Conservation (phyloP, 2,888 invertebrate species). For the Ophonus ardosiacus region DNA sequence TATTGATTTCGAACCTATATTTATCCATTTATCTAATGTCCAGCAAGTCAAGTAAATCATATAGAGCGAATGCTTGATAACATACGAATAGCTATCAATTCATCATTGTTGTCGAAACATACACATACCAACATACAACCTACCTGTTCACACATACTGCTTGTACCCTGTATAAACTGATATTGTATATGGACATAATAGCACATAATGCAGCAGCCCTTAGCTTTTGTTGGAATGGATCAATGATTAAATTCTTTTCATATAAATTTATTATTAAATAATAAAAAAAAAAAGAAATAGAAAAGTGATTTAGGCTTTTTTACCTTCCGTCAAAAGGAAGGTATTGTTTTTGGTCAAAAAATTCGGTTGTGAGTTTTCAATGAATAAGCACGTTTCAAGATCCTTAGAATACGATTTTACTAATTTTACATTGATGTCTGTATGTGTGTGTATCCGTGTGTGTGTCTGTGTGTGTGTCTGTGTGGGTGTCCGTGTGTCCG, state of each 20-base stretch:
- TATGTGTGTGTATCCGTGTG: too few relatives aligned
- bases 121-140: not conserved
- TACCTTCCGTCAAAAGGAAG: too few relatives aligned
- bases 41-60: not conserved
- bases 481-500: too few relatives aligned
- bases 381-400: too few relatives aligned
- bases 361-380: too few relatives aligned
- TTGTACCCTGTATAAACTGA: not conserved
- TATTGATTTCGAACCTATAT: not conserved
- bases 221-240: not conserved
- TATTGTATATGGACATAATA: not conserved
- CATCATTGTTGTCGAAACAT: conserved; percentile 26
- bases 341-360: too few relatives aligned
- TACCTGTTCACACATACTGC: conserved; percentile 25
- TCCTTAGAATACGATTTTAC: too few relatives aligned
- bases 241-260: too few relatives aligned
- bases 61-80: not conserved
- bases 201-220: not conserved
- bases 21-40: not conserved
- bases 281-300: too few relatives aligned
- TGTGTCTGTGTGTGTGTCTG: too few relatives aligned
- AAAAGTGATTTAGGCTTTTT: too few relatives aligned
- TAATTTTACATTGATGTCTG: too few relatives aligned
- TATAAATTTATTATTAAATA: not conserved
- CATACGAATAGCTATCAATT: not conserved